Evolutionary conservation across 2,888 invertebrate genomes (phyloP), one percentile per base, ranked within the genome.

Genomic region (Allolobophora icterica): DNA sequence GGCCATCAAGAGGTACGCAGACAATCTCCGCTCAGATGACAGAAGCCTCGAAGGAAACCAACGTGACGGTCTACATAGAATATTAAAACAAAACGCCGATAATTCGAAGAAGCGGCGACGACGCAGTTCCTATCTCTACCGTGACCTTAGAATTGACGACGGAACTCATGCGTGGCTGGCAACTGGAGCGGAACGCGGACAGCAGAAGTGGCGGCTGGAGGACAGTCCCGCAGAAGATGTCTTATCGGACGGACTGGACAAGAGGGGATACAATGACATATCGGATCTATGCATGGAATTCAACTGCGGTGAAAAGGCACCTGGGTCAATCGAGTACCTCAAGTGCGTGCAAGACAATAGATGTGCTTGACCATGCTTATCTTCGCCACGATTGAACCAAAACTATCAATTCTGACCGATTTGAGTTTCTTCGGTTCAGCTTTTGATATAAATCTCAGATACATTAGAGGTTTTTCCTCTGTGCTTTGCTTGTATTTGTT

Each of bases 271-370:
- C 84, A 90, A 90, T 24, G 91, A 91, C 89, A 71, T 89, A 21
- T 89, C 91, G 35, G 91, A 89, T 45, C 89, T 91, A 24, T 91
- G 91, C 58, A 89, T 91, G 71, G 42, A 90, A 33, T 83, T 89
- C 89, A 45, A 89, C 71, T 91, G 91, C 91, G 89, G 83, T 38
- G 71, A 52, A 33, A 33, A 52, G 52, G 35, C 34, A 11, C 52
- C 42, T n/a, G 91, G 91, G 30, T 89, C 89, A 21, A 19, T 91
- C 24, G 89, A 40, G 13, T 91, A 91, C n/a, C 89, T 91, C n/a
- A 89, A 89, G 89, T 91, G 91, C 42, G 83, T 89, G 15, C 83
- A 84, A 33, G 38, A 42, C 34, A 58, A 90, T 38, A 84, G 84
- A 24, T 90, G 90, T 35, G 87, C 24, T 38, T 87, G 87, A 87